phyloP scores from a whole-genome alignment of 2,888 invertebrate species.

The Drosophila nr. perissopoda region DNA sequence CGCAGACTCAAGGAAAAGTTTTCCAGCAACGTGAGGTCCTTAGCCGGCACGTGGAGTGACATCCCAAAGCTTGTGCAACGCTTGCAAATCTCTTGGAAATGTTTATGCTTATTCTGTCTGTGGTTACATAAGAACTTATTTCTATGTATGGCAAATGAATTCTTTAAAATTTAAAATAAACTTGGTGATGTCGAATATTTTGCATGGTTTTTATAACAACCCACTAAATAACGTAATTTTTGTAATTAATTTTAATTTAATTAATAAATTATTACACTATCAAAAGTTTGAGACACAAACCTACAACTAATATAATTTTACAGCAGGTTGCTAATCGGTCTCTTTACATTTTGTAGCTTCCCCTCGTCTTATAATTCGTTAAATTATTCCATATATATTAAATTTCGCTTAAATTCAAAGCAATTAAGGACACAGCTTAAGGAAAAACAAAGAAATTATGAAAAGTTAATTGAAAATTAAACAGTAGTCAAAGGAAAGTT shows the following conservation, averaged over 20 bases:
- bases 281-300: background rate
- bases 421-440: slow-evolving; percentile 8
- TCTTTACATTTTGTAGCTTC: background rate
- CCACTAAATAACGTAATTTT: background rate
- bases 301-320: background rate
- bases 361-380: background rate
- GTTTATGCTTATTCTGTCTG: background rate
- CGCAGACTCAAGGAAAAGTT: background rate
- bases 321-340: background rate
- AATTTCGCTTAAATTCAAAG: background rate
- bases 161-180: background rate
- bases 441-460: background rate
- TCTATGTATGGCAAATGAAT: background rate
- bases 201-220: background rate
- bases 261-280: background rate
- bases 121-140: background rate
- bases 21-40: background rate
- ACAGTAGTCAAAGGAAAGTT: background rate
- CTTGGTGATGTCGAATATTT: background rate
- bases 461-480: slow-evolving; percentile 34
- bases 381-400: background rate
- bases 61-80: slow-evolving; percentile 1
- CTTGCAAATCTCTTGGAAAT: background rate
- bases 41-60: background rate
- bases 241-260: background rate